These are phyloP conservation scores for Bombus impatiens DNA, from an alignment of 1,140 invertebrate genomes.

Conservation along the genomic window DNA sequence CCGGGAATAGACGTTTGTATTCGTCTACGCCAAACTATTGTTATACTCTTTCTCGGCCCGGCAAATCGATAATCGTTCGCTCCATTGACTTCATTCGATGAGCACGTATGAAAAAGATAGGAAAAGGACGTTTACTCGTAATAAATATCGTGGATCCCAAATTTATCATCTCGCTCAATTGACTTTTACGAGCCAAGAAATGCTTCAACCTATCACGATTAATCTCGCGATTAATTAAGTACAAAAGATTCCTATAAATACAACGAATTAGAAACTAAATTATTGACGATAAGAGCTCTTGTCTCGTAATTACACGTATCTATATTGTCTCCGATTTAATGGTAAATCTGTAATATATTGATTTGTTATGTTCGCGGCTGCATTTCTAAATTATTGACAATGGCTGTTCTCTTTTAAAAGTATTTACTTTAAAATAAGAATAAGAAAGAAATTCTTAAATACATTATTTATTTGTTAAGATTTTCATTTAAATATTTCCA, in stretches of 20 bases:
- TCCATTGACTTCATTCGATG: conserved; percentile 27
- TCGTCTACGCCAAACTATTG: conserved; percentile 15
- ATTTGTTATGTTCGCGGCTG: neutral
- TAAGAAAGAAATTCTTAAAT: neutral
- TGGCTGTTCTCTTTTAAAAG: neutral
- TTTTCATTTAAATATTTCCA: neutral
- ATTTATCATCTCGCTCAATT: conserved; percentile 40
- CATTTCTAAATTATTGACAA: neutral
- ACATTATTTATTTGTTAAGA: neutral
- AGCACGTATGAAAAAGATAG: conserved; percentile 28
- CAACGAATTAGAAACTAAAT: neutral
- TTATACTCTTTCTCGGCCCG: neutral
- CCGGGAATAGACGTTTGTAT: neutral
- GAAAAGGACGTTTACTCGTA: neutral
- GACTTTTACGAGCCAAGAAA: conserved; percentile 39
- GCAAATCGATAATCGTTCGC: conserved; percentile 34
- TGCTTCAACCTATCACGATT: neutral
- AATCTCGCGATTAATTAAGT: neutral
- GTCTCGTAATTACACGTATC: neutral
- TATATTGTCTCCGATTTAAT: neutral
- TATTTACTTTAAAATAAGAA: neutral
- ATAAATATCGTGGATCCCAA: conserved; percentile 25
- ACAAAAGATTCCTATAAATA: neutral
- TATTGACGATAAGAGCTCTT: neutral
- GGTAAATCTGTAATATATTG: neutral